Evolutionary conservation across 2,888 invertebrate genomes (phyloP).

Genomic region (Seira ritae): DNA sequence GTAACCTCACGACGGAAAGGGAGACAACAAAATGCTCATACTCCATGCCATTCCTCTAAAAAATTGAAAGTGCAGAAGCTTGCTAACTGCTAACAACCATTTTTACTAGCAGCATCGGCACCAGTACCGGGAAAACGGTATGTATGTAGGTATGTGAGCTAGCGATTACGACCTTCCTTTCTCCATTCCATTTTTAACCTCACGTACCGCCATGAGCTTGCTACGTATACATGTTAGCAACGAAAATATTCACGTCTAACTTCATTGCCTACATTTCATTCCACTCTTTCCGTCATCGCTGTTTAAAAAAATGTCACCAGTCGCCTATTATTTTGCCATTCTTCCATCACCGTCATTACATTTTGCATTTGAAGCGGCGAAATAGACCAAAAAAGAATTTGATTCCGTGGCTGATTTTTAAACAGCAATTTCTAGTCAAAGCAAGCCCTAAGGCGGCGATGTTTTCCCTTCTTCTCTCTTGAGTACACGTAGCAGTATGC

Average conservation of each 20-base stretch:
- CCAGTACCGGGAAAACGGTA: not conserved
- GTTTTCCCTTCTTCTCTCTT: not conserved
- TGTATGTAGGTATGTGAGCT: not conserved
- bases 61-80: constrained; percentile 4
- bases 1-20: not conserved
- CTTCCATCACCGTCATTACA: not conserved
- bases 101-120: not conserved
- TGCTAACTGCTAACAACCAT: not conserved
- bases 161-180: not conserved
- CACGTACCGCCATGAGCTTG: not conserved
- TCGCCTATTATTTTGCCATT: not conserved
- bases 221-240: too few species aligned
- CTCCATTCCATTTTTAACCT: not conserved
- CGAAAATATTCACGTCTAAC: too few species aligned
- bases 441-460: not conserved
- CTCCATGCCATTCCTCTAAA: not conserved
- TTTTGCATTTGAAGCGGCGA: not conserved
- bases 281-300: not conserved
- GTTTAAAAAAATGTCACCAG: not conserved
- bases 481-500: not conserved
- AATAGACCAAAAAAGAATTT: not conserved
- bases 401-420: not conserved
- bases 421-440: not conserved
- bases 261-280: too few species aligned
- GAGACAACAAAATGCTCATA: not conserved